These are phyloP conservation scores for Euwallacea fornicatus DNA, from an alignment of 1,140 invertebrate species.

Conservation along the genomic window DNA sequence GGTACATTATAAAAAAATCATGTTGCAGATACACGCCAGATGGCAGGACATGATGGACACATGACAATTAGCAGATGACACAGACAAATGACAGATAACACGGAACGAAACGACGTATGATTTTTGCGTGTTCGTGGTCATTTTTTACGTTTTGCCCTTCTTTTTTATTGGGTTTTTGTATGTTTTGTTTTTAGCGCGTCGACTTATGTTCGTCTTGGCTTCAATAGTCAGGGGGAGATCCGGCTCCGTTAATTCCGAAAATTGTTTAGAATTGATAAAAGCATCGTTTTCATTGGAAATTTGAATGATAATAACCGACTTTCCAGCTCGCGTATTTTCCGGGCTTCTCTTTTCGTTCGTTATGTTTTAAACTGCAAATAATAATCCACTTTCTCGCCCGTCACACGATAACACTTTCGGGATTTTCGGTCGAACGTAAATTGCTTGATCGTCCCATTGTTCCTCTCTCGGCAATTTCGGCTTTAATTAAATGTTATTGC, in stretches of 20 bases:
- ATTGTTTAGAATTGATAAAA: slow-evolving; percentile 9
- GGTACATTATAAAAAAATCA: no score
- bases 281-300: slow-evolving; percentile 8
- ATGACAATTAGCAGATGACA: no score
- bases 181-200: no score
- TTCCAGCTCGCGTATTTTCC: slow-evolving; percentile 8
- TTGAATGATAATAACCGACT: slow-evolving; percentile 28
- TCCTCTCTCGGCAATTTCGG: background rate
- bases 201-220: no score
- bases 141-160: no score
- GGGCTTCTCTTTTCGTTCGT: slow-evolving; percentile 8
- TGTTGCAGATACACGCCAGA: no score
- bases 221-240: background rate
- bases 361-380: slow-evolving; percentile 18
- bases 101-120: no score
- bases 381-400: slow-evolving; percentile 12
- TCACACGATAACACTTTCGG: slow-evolving; percentile 12
- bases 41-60: no score
- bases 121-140: no score
- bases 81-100: no score
- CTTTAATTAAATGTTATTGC: background rate
- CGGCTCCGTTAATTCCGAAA: background rate
- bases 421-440: background rate
- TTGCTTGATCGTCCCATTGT: slow-evolving; percentile 6
- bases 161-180: no score